Evolutionary conservation across 2,113 vertebrate species (phyloP), one percentile per base, ranked within the genome.

Genomic region (Elgaria multicarinata): DNA sequence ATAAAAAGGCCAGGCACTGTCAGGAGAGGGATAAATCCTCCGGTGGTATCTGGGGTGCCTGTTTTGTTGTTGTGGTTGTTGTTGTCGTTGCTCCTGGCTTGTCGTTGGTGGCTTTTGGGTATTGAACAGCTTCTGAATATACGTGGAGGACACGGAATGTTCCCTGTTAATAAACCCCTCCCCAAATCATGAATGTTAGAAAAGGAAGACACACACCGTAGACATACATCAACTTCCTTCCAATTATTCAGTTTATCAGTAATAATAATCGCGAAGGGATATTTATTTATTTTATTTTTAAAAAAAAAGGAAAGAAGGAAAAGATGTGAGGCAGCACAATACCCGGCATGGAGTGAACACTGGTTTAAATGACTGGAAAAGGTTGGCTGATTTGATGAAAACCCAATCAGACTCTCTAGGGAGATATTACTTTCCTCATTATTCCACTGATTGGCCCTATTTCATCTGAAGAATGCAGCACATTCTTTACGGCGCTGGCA

Each of bases 391-490:
- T 98, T 98, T 98, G 97, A 98, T 97, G 97, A 97, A 98, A 98
- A 97, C 98, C 97, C 97, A 97, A 96, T 97, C 97, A 97, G 97
- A 97, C 96, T 98, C 98, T 98, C 98, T 92, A 91, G 98, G 98
- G 98, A 98, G 98, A 98, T 97, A 98, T 98, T 98, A 98, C 97
- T 97, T 97, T 98, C 97, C 98, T 98, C 98, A 98, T 98, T 98
- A 98, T 98, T 98, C 97, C 96, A 96, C 98, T 98, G 98, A 98
- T 98, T 98, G 98, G 98, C 98, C 97, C 98, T 98, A 98, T 98
- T 98, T 98, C 98, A 98, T 98, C 97, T 97, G 97, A 97, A 97
- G 97, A 97, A 97, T 97, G 96, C 96, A 91, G 96, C 95, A 93
- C 96, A 97, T 97, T 97, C 97, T 96, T 97, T 94, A 96, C 92